phyloP scores from a whole-genome alignment of 35 echinoderm and acorn worm species.

The Lytechinus variegatus region DNA sequence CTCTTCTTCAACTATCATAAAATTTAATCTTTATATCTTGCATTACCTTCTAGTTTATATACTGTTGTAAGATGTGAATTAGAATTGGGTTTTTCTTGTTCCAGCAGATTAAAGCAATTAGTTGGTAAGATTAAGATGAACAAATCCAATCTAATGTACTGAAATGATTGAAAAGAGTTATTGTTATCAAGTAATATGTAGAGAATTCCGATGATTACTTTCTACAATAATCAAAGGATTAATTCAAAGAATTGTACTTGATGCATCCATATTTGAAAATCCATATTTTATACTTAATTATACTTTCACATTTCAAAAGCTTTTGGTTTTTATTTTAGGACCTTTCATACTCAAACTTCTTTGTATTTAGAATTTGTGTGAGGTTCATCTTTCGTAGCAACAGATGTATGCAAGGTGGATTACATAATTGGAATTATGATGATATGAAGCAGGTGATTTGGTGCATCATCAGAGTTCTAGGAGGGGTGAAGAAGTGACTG shows the following conservation, averaged over 20 bases:
- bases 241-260: not conserved
- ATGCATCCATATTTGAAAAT: not conserved
- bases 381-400: not conserved
- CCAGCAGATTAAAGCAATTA: no score
- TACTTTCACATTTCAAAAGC: not conserved
- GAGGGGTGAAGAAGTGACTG: not conserved
- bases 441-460: not conserved
- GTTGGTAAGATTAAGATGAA: no score
- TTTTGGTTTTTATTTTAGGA: not conserved
- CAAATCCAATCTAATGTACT: not conserved
- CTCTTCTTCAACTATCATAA: not conserved
- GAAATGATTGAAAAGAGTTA: not conserved
- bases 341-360: not conserved
- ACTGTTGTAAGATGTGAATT: no score
- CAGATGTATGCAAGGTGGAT: not conserved
- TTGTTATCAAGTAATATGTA: not conserved
- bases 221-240: no score
- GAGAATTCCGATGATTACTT: not conserved
- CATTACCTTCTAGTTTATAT: not conserved
- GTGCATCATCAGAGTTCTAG: not conserved
- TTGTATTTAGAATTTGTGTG: not conserved
- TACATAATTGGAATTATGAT: not conserved
- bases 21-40: no score
- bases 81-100: no score
- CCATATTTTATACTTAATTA: not conserved